phyloP scores from a whole-genome alignment of 2,797 vertebrate genomes.

The Echiichthys vipera region DNA sequence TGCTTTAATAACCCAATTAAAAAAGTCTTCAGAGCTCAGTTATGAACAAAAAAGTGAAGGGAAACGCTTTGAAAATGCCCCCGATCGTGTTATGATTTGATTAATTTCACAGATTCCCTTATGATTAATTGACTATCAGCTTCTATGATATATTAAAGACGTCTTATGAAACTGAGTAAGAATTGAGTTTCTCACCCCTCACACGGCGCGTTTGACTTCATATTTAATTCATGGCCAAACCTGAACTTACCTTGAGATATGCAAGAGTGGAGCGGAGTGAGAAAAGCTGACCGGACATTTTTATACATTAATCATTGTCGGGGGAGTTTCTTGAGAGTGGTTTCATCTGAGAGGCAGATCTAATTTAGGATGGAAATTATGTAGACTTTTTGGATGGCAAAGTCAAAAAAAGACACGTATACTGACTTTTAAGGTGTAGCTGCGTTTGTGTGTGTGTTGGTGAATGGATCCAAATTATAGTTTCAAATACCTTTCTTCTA shows the following conservation, averaged over 20 bases:
- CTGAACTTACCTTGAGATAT: slow-evolving; percentile 61
- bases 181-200: slow-evolving; percentile 33
- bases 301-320: slow-evolving; percentile 69
- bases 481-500: background rate
- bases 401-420: slow-evolving; percentile 12
- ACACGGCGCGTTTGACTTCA: slow-evolving; percentile 43
- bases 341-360: slow-evolving; percentile 48
- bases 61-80: background rate
- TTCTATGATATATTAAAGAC: slow-evolving; percentile 15
- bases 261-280: slow-evolving; percentile 31
- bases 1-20: background rate
- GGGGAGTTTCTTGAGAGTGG: slow-evolving; percentile 40
- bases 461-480: background rate
- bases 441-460: slow-evolving; percentile 6
- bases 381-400: slow-evolving; percentile 25
- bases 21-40: slow-evolving; percentile 3
- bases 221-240: slow-evolving; percentile 70
- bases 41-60: background rate
- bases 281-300: slow-evolving; percentile 63
- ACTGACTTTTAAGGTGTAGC: slow-evolving; percentile 12
- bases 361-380: slow-evolving; percentile 54
- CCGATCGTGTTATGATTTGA: slow-evolving; percentile 23
- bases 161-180: slow-evolving; percentile 20
- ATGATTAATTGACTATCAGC: slow-evolving; percentile 48
- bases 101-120: slow-evolving; percentile 30